Evolutionary conservation across 2,113 vertebrate species (phyloP).

Genomic region (Lagenorhynchus albirostris): DNA sequence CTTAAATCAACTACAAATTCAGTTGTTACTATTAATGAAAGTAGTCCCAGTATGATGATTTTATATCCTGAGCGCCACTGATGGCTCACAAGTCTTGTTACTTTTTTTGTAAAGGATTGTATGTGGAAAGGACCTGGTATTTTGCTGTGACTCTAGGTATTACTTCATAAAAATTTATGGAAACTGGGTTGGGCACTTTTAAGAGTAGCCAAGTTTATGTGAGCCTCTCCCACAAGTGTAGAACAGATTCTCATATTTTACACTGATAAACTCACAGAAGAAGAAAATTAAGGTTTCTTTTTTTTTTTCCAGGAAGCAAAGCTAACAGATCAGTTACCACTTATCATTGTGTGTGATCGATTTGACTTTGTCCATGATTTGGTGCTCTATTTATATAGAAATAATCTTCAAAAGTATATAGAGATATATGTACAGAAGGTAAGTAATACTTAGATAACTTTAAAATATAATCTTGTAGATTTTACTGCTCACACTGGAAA

Average conservation of each 20-base stretch:
- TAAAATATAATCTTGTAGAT: neutral
- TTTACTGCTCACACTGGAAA: neutral
- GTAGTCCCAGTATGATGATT: constrained; percentile 85
- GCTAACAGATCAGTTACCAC: constrained; percentile 96
- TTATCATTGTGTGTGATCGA: constrained; percentile 98
- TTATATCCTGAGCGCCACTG: constrained; percentile 71
- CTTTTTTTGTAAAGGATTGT: constrained; percentile 52
- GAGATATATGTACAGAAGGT: constrained; percentile 99
- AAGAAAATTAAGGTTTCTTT: neutral
- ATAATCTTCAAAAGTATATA: constrained; percentile 99
- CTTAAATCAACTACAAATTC: neutral
- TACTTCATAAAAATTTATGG: constrained; percentile 44
- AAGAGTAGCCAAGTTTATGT: neutral
- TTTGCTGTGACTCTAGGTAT: constrained; percentile 58
- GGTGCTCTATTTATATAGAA: constrained; percentile 98
- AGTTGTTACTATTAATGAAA: constrained; percentile 50
- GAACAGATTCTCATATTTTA: constrained; percentile 25
- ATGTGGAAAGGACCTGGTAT: constrained; percentile 33
- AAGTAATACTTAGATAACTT: constrained; percentile 55
- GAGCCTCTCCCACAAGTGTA: neutral
- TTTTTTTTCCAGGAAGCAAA: constrained; percentile 92
- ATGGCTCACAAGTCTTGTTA: constrained; percentile 68
- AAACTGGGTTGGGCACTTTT: neutral
- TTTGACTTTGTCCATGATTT: constrained; percentile 99
- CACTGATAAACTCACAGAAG: neutral